These are phyloP conservation scores for Ichneumoninae sp. DNA, from an alignment of 2,888 invertebrate genomes.

Conservation along the genomic window DNA sequence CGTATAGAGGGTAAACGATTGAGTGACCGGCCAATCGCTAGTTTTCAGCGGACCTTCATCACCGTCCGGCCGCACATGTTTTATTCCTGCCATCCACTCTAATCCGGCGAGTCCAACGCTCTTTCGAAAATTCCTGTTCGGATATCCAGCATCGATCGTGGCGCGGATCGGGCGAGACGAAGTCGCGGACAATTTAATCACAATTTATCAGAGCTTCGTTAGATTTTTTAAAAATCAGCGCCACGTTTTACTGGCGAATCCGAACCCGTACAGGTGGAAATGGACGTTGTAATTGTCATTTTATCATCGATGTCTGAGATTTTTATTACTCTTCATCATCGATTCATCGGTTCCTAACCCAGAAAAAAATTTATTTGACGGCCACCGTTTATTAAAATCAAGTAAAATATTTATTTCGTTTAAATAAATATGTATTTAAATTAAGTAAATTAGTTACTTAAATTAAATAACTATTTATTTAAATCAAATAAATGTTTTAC, in stretches of 20 bases:
- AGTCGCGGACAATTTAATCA: constrained; percentile 46
- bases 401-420: background rate
- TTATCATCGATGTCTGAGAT: too few relatives aligned
- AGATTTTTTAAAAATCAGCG: background rate
- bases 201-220: constrained; percentile 42
- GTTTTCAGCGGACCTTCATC: background rate
- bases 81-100: background rate
- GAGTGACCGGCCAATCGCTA: constrained; percentile 3
- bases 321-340: too few relatives aligned
- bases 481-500: too few relatives aligned
- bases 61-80: background rate
- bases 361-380: too few relatives aligned
- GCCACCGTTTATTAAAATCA: too few relatives aligned
- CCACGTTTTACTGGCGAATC: background rate
- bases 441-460: too few relatives aligned
- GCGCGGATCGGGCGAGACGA: background rate
- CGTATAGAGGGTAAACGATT: background rate
- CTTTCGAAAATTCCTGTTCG: background rate
- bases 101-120: background rate
- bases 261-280: too few relatives aligned
- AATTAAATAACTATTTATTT: too few relatives aligned
- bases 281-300: too few relatives aligned
- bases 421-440: too few relatives aligned
- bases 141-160: constrained; percentile 24
- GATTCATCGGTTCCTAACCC: too few relatives aligned